A percentile compares a stretch with the other conserved stretches of the same genome.
phyloP scores from a whole-genome alignment of 2,113 vertebrate genomes.

The Genyomyrus donnyi region DNA sequence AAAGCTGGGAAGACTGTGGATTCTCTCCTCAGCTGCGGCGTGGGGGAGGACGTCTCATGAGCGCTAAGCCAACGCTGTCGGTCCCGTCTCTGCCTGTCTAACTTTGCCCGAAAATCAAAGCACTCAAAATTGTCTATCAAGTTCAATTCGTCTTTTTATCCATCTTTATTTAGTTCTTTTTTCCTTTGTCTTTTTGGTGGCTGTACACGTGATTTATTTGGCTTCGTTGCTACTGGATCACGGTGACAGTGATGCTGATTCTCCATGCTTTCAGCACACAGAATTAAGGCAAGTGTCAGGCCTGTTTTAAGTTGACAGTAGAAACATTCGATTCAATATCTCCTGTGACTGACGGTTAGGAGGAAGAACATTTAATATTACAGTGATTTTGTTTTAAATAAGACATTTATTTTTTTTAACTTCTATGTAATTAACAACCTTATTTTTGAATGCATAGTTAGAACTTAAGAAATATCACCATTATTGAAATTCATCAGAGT shows the following conservation, averaged over 20 bases:
- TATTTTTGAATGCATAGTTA: not conserved
- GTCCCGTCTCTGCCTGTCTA: not conserved
- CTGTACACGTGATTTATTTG: not conserved
- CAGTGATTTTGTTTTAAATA: not conserved
- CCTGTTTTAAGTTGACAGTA: not conserved
- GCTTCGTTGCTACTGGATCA: not conserved
- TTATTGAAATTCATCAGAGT: not conserved
- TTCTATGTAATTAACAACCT: not conserved
- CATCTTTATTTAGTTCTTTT: not conserved
- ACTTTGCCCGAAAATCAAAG: not conserved
- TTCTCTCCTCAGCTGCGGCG: not conserved
- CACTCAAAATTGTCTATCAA: not conserved
- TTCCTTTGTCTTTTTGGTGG: not conserved
- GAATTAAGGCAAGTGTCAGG: not conserved
- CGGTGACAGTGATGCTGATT: not conserved
- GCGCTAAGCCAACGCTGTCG: not conserved
- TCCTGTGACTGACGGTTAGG: not conserved
- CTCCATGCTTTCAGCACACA: not conserved
- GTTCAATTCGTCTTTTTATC: not conserved
- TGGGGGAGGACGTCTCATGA: not conserved
- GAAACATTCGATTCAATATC: not conserved
- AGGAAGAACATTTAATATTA: not conserved
- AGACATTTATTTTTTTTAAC: not conserved
- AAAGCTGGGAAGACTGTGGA: not conserved
- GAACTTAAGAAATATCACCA: not conserved